Conservation (phyloP, 2,888 invertebrate genomes). For the Nephrocerus scutellatus region DNA sequence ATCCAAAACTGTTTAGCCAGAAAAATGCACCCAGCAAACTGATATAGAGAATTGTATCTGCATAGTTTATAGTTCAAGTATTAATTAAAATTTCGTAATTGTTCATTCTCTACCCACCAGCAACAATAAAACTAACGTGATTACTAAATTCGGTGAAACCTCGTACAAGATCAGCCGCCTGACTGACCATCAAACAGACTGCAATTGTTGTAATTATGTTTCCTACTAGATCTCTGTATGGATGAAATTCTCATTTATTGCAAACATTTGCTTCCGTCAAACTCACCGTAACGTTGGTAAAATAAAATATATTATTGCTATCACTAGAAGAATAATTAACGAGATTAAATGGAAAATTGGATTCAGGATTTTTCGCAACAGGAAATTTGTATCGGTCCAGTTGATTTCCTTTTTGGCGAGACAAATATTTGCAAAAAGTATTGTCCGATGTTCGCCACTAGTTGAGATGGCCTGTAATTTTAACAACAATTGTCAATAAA, state of each 20-base stretch:
- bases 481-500: not conserved
- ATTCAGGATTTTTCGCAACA: conserved; percentile 68
- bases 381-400: conserved; percentile 66
- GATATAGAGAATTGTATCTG: conserved; percentile 70
- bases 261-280: not conserved
- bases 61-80: conserved; percentile 29
- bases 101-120: conserved; percentile 52
- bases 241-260: not conserved
- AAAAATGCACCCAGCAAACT: conserved; percentile 75
- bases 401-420: conserved; percentile 62
- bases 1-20: conserved; percentile 80
- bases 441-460: conserved; percentile 47
- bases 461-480: conserved; percentile 36
- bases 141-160: conserved; percentile 74
- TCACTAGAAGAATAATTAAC: conserved; percentile 61
- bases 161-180: conserved; percentile 69
- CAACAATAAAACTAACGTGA: conserved; percentile 72
- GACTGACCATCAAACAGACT: conserved; percentile 67
- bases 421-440: conserved; percentile 67
- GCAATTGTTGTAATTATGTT: conserved; percentile 79
- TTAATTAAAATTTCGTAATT: not conserved
- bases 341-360: conserved; percentile 70
- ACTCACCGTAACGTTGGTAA: conserved; percentile 63
- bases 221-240: conserved; percentile 62
- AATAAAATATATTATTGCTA: conserved; percentile 75